Percentiles rank a stretch among this genome's conserved stretches.
phyloP scores from a whole-genome alignment of 1,140 invertebrate genomes.

The Psix sp. region DNA sequence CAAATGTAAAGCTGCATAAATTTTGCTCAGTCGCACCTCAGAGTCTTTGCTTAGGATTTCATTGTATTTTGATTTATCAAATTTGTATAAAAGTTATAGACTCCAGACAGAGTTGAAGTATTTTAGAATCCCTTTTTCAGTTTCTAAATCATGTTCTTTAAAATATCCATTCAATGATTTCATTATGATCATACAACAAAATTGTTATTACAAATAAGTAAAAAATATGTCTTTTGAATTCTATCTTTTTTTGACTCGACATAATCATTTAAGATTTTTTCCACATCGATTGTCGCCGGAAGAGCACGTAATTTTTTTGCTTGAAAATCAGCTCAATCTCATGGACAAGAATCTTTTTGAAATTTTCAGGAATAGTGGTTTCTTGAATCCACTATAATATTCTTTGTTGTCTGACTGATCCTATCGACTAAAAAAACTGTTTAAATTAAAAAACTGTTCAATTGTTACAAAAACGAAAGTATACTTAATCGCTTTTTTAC shows the following conservation, averaged over 20 bases:
- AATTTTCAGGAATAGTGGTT: slow-evolving; percentile 94
- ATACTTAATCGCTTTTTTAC: slow-evolving; percentile 74
- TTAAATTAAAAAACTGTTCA: too few relatives aligned
- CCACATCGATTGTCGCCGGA: slow-evolving; percentile 90
- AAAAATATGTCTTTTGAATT: too few relatives aligned
- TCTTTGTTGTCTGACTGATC: slow-evolving; percentile 87
- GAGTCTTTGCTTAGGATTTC: slow-evolving; percentile 89
- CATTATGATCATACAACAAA: too few relatives aligned
- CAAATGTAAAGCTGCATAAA: slow-evolving; percentile 95
- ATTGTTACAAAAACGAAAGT: too few relatives aligned
- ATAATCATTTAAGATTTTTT: slow-evolving; percentile 93
- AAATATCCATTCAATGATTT: too few relatives aligned
- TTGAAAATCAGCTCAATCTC: slow-evolving; percentile 95
- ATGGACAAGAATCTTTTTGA: slow-evolving; percentile 95
- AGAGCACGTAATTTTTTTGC: slow-evolving; percentile 91
- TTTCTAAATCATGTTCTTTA: slow-evolving; percentile 88
- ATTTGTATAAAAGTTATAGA: slow-evolving; percentile 95
- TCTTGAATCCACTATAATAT: slow-evolving; percentile 88
- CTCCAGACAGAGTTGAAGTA: slow-evolving; percentile 97
- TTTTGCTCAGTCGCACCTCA: slow-evolving; percentile 87
- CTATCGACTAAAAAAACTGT: slow-evolving; percentile 74
- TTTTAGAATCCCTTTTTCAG: slow-evolving; percentile 91
- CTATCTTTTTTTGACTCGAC: slow-evolving; percentile 91
- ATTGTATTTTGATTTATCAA: slow-evolving; percentile 94
- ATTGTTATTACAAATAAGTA: too few relatives aligned